Conservation (phyloP, 2,888 invertebrate species). For the Cephus sareptanus region DNA sequence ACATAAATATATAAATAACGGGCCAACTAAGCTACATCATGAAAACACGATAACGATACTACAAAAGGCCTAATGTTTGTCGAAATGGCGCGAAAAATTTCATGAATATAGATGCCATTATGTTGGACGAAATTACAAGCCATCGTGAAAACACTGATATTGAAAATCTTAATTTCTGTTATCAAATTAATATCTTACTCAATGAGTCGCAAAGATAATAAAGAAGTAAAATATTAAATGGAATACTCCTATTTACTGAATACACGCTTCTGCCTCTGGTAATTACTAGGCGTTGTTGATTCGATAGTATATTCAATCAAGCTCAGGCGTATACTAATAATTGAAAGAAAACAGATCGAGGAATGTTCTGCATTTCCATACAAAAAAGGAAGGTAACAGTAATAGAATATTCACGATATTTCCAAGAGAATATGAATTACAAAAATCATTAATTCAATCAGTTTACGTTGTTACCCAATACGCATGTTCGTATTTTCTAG, state of each 20-base stretch:
- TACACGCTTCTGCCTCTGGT: not conserved
- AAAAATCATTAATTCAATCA: not conserved
- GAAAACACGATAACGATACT: not conserved
- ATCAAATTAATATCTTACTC: not conserved
- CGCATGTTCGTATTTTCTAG: not conserved
- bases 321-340: not conserved
- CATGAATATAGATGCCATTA: not conserved
- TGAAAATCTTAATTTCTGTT: not conserved
- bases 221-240: not conserved
- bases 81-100: not conserved
- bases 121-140: not conserved
- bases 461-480: not conserved
- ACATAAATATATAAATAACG: not conserved
- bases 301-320: not conserved
- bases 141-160: not conserved
- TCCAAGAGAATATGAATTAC: not conserved
- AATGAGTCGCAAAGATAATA: not conserved
- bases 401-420: not conserved
- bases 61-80: not conserved
- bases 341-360: not conserved
- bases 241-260: not conserved
- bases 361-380: not conserved
- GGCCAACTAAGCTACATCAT: not conserved
- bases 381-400: not conserved
- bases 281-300: not conserved